phyloP scores from a whole-genome alignment of 2,797 vertebrate genomes.

The Crenuchus spilurus region DNA sequence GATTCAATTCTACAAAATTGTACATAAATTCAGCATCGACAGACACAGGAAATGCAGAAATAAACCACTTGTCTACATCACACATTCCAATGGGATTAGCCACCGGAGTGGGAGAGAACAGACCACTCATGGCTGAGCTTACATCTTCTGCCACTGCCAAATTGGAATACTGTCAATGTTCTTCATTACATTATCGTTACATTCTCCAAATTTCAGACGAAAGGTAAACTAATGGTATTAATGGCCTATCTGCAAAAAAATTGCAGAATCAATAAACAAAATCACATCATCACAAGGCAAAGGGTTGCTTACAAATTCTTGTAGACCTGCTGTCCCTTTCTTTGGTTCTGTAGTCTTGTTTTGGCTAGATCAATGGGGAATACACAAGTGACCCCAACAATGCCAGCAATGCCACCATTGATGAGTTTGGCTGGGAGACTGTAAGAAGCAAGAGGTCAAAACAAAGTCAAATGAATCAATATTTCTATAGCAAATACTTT shows the following conservation, averaged over 20 bases:
- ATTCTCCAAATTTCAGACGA: neutral
- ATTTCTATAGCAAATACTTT: neutral
- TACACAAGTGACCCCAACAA: constrained; percentile 87
- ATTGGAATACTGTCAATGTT: neutral
- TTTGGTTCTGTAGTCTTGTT: constrained; percentile 87
- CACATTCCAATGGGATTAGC: constrained; percentile 35
- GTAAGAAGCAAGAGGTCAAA: neutral
- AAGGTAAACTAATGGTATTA: too few relatives aligned
- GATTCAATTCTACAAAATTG: neutral
- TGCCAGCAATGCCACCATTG: constrained; percentile 86
- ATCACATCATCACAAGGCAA: constrained; percentile 9
- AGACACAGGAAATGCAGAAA: neutral
- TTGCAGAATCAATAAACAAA: neutral
- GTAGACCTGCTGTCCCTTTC: constrained; percentile 83
- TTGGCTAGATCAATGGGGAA: constrained; percentile 88
- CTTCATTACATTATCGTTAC: too few relatives aligned
- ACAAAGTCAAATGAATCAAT: neutral
- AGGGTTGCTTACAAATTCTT: constrained; percentile 81
- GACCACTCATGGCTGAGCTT: neutral
- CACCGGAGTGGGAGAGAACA: neutral
- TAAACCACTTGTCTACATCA: constrained; percentile 23
- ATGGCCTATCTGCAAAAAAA: neutral
- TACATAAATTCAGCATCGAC: neutral
- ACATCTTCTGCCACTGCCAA: neutral
- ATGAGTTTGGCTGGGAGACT: constrained; percentile 89